These are phyloP conservation scores for Marronus borbonicus DNA, from an alignment of 2,888 invertebrate species.

Conservation along the genomic window DNA sequence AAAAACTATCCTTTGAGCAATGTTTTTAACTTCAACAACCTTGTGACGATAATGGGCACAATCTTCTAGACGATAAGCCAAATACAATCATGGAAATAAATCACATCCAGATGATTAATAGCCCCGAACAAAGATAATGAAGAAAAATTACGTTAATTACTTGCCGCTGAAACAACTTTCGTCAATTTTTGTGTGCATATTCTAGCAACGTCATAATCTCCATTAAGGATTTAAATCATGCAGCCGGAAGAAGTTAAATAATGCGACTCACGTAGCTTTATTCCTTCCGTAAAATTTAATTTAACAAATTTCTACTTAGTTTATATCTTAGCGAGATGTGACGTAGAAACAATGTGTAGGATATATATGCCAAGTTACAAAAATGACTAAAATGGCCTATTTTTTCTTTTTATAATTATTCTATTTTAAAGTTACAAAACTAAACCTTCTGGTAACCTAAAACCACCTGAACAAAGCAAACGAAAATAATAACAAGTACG, in stretches of 20 bases:
- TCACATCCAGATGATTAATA: conserved; percentile 40
- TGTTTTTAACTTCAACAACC: neutral
- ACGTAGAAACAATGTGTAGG: too few relatives aligned
- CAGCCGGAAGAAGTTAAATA: too few relatives aligned
- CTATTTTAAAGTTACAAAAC: too few relatives aligned
- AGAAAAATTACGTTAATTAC: conserved; percentile 43
- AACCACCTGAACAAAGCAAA: too few relatives aligned
- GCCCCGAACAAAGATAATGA: conserved; percentile 22
- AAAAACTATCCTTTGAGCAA: neutral
- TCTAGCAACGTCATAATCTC: neutral
- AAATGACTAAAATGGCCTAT: too few relatives aligned
- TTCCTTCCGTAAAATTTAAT: too few relatives aligned
- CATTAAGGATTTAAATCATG: conserved; percentile 5
- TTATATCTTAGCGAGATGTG: too few relatives aligned
- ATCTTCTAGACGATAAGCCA: neutral
- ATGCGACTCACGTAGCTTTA: neutral
- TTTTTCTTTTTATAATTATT: too few relatives aligned
- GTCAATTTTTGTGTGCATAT: neutral
- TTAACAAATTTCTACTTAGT: neutral
- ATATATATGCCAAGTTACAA: too few relatives aligned
- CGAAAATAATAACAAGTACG: too few relatives aligned
- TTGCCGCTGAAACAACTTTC: conserved; percentile 9
- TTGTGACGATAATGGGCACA: conserved; percentile 3
- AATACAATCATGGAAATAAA: conserved; percentile 26
- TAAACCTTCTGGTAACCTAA: too few relatives aligned